These are phyloP conservation scores for Eristalis pertinax DNA, from an alignment of 2,888 invertebrate genomes.

Conservation along the genomic window DNA sequence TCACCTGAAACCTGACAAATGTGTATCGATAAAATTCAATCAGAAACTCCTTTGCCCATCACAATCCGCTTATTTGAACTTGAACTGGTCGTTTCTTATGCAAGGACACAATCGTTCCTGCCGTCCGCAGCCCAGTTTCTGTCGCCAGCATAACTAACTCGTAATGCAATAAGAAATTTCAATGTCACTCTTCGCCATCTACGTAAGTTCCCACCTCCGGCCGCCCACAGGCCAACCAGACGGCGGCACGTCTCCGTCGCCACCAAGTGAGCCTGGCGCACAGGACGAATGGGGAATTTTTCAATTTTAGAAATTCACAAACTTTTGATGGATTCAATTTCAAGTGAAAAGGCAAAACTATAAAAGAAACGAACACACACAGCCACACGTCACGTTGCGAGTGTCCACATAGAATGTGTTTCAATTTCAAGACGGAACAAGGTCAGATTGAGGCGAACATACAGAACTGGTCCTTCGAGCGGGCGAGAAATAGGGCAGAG, in stretches of 20 bases:
- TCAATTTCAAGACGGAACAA: background rate
- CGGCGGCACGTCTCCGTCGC: background rate
- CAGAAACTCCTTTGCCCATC: background rate
- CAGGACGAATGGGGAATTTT: background rate
- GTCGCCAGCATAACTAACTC: background rate
- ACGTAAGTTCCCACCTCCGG: background rate
- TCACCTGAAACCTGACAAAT: background rate
- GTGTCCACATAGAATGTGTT: background rate
- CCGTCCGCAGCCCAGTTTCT: background rate
- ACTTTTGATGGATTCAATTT: conserved; percentile 21
- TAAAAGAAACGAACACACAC: conserved; percentile 4
- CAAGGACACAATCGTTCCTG: background rate
- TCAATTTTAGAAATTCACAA: conserved; percentile 16
- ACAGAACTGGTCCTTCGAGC: background rate
- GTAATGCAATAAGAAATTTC: background rate
- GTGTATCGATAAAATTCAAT: background rate
- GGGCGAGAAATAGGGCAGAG: background rate
- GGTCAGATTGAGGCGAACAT: background rate
- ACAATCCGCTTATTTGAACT: background rate
- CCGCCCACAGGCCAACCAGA: too few relatives aligned
- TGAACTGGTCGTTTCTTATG: background rate
- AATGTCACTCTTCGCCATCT: background rate
- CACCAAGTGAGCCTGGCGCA: background rate
- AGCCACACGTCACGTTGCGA: background rate
- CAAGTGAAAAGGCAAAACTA: conserved; percentile 6